Conservation (phyloP, 1,140 invertebrate species). For the Psilanteris sp. region DNA sequence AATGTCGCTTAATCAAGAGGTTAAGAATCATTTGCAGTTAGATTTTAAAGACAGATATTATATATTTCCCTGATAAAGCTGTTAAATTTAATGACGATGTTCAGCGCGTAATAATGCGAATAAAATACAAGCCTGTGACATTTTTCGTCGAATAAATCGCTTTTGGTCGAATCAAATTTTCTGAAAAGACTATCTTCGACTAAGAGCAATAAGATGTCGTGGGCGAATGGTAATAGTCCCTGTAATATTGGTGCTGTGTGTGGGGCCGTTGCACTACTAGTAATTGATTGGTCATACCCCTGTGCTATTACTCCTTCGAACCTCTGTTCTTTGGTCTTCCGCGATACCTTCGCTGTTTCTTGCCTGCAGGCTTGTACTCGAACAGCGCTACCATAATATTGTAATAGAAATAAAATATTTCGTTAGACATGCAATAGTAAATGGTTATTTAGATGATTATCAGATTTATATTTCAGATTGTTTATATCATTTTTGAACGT, state of each 20-base stretch:
- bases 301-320: conserved; percentile 71
- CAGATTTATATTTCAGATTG: conserved; percentile 1
- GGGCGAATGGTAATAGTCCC: conserved; percentile 69
- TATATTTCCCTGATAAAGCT: conserved; percentile 22
- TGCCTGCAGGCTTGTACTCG: conserved; percentile 31
- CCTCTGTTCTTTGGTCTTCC: conserved; percentile 63
- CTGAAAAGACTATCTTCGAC: conserved; percentile 64
- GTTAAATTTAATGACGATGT: conserved; percentile 31
- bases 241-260: conserved; percentile 71
- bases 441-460: conserved; percentile 45
- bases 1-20: conserved; percentile 10
- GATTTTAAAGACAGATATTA: conserved; percentile 28
- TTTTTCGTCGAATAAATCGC: conserved; percentile 50
- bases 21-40: conserved; percentile 8
- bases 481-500: too few relatives aligned
- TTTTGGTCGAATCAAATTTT: conserved; percentile 28
- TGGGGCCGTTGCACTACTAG: conserved; percentile 72
- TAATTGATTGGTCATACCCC: conserved; percentile 77
- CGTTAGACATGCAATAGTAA: conserved; percentile 11
- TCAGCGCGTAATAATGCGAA: conserved; percentile 23
- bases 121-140: conserved; percentile 41
- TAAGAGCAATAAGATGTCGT: conserved; percentile 49
- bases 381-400: conserved; percentile 41
- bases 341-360: conserved; percentile 57
- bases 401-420: conserved; percentile 46